phyloP scores from a whole-genome alignment of 2,113 vertebrate genomes.

The Myrmophylax atrothorax region DNA sequence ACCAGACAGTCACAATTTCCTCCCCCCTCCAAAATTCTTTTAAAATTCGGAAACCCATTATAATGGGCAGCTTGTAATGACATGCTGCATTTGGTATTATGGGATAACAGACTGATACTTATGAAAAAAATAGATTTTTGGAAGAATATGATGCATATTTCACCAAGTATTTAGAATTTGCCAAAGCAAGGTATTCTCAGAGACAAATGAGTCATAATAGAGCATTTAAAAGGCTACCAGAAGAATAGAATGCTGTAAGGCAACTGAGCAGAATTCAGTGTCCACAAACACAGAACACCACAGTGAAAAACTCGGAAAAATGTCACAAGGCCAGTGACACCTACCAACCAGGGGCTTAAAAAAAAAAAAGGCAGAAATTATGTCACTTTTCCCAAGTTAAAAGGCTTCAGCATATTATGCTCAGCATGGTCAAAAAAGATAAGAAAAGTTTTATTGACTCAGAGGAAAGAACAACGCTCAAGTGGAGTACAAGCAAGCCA shows the following conservation, averaged over 20 bases:
- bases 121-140: neutral
- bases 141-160: neutral
- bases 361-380: neutral
- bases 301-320: neutral
- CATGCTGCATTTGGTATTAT: neutral
- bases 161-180: neutral
- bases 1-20: neutral
- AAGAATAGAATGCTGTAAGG: neutral
- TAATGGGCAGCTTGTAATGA: neutral
- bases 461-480: neutral
- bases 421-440: neutral
- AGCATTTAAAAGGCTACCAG: neutral
- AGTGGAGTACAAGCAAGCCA: neutral
- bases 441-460: neutral
- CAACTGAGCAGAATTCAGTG: neutral
- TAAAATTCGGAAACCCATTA: neutral
- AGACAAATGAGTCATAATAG: neutral
- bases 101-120: neutral
- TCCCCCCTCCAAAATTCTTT: rapidly evolving
- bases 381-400: neutral
- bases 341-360: neutral
- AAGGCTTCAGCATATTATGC: neutral
- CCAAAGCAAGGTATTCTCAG: neutral
- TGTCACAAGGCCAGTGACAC: neutral
- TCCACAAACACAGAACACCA: neutral